phyloP scores from a whole-genome alignment of 2,797 vertebrate genomes.

The Huso huso region DNA sequence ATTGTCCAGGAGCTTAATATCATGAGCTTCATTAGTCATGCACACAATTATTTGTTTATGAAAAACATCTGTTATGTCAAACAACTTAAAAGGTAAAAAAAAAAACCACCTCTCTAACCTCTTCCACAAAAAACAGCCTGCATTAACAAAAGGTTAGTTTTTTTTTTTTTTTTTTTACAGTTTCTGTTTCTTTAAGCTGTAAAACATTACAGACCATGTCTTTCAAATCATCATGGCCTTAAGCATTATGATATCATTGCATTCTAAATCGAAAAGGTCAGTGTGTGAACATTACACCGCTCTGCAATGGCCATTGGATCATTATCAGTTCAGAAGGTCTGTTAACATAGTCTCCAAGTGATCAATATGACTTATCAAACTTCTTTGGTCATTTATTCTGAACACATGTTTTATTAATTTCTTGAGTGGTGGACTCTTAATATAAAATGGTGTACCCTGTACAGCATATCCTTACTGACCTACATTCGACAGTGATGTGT shows the following conservation, averaged over 20 bases:
- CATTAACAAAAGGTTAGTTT: no score
- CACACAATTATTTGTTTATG: no score
- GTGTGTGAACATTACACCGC: conserved; percentile 8
- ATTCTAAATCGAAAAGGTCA: conserved; percentile 9
- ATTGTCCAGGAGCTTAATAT: no score
- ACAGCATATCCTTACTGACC: background rate
- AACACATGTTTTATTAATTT: background rate
- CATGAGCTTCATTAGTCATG: no score
- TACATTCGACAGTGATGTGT: background rate
- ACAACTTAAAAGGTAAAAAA: no score
- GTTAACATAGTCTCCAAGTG: background rate
- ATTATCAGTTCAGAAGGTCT: background rate
- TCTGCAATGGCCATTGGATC: background rate
- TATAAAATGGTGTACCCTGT: background rate
- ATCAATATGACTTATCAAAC: conserved; percentile 13
- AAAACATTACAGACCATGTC: conserved; percentile 20
- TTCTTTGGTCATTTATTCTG: background rate
- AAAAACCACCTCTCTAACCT: no score
- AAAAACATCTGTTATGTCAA: no score
- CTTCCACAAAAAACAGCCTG: no score
- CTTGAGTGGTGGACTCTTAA: background rate
- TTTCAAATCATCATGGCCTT: conserved; percentile 15
- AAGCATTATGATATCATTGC: conserved; percentile 21
- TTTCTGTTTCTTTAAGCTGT: no score
- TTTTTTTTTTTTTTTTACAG: no score